Evolutionary conservation across 2,113 vertebrate species (phyloP), one percentile per base, ranked within the genome.

Genomic region (Rousettus leschenaultii): DNA sequence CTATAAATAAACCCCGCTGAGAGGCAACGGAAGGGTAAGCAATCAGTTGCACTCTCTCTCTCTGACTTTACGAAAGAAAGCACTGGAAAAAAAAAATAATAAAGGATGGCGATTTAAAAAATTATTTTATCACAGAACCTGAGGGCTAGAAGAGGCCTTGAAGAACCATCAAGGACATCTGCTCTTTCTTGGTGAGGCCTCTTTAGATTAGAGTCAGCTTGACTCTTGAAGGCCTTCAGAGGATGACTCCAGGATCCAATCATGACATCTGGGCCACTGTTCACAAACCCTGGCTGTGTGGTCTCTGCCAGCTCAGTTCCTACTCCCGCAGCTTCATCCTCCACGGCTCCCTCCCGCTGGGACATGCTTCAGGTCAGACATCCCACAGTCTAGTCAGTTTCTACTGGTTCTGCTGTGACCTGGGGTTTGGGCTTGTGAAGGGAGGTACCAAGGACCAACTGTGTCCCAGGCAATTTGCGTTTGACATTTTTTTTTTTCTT

Each of bases 1-100:
- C 95, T 96, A 97, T 95, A 98, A 97, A 97, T 97, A 97, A 91
- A 83, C 22, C 74, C 35, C 86, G 71, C 78, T 24, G 93, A 87
- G 86, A 97, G 33, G 85, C 79, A 53, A 18, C 8, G 48, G 74
- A 86, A 97, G 91, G 91, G 89, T 87, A 97, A 94, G 94, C 88
- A 82, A 48, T 91, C 73, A 77, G 75, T 28, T 88, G 35, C 35
- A 91, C 53, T 45, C 86, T 89, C 95, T 89, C 95, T n/a, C n/a
- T n/a, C n/a, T 55, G 53, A 86, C 51, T 92, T 95, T n/a, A 73
- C 10, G 83, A 82, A 94, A 68, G 74, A 89, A 83, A 83, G 59
- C 4, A 10, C n/a, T 92, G 65, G 71, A 12, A 12, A 15, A 8
- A 15, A 48, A 12, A 57, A 63, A n/a, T 24, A 35, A 11, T 28